A percentile compares a stretch with the other conserved stretches of the same genome.
Conservation (phyloP, 2,797 vertebrate genomes). For the Phalanger gymnotis region DNA sequence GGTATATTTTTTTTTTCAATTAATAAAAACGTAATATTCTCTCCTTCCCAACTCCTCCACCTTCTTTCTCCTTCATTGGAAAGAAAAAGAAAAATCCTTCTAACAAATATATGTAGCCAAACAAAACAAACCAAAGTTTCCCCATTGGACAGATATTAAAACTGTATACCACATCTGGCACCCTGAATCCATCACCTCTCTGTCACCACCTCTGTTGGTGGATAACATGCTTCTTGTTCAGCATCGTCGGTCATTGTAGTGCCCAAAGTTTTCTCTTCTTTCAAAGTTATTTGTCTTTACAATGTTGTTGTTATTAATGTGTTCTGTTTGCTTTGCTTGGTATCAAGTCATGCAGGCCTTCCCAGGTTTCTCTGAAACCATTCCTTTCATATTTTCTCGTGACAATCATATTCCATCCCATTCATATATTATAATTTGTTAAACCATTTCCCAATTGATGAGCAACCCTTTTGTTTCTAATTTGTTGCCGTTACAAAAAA, state of each 20-base stretch:
- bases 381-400: not conserved
- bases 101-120: no score
- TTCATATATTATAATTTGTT: not conserved
- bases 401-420: not conserved
- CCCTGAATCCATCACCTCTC: no score
- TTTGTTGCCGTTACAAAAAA: not conserved
- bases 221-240: no score
- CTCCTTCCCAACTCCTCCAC: not conserved
- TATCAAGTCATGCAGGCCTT: not conserved
- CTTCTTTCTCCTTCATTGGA: not conserved
- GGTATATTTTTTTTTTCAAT: not conserved
- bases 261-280: no score
- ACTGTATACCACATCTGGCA: not conserved
- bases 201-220: no score
- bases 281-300: no score
- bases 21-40: not conserved
- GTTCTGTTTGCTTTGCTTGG: not conserved
- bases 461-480: not conserved
- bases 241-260: no score
- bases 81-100: not conserved
- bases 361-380: not conserved
- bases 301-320: not conserved
- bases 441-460: not conserved
- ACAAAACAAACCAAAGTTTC: not conserved
- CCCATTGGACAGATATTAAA: no score